Percentiles rank a stretch among this genome's conserved stretches.
These are phyloP conservation scores for Leptobrachium leishanense DNA, from an alignment of 2,113 vertebrate genomes.

Conservation along the genomic window DNA sequence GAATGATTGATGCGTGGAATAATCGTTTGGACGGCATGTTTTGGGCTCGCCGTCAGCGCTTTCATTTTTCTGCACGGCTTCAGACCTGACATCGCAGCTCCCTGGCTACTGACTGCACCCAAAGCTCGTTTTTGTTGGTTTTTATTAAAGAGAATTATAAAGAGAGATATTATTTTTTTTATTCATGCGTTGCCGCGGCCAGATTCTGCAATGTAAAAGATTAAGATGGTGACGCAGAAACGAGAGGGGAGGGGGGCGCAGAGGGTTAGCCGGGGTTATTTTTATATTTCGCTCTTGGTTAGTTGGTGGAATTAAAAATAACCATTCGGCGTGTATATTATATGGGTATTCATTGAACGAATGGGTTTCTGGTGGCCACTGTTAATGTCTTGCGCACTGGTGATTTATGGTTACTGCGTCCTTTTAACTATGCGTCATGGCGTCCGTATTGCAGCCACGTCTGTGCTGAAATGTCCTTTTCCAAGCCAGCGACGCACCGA, in stretches of 20 bases:
- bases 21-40: constrained; percentile 55
- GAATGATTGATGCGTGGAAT: constrained; percentile 50
- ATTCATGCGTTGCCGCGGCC: constrained; percentile 10
- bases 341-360: too few relatives aligned
- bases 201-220: constrained; percentile 17
- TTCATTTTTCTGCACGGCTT: constrained; percentile 34
- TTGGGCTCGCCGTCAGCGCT: constrained; percentile 50
- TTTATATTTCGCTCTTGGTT: neutral
- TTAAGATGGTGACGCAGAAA: constrained; percentile 19
- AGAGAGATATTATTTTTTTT: constrained; percentile 19
- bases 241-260: neutral
- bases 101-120: constrained; percentile 52
- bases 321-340: neutral
- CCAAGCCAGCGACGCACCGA: too few relatives aligned
- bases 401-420: neutral
- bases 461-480: too few relatives aligned
- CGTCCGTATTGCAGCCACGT: too few relatives aligned
- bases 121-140: constrained; percentile 58
- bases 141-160: constrained; percentile 63
- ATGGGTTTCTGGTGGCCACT: neutral
- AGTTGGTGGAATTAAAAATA: neutral
- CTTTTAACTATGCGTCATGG: too few relatives aligned
- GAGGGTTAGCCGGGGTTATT: constrained; percentile 15
- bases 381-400: neutral
- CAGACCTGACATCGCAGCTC: constrained; percentile 46